Evolutionary conservation across 2,113 vertebrate species (phyloP).

Genomic region (Naja naja): DNA sequence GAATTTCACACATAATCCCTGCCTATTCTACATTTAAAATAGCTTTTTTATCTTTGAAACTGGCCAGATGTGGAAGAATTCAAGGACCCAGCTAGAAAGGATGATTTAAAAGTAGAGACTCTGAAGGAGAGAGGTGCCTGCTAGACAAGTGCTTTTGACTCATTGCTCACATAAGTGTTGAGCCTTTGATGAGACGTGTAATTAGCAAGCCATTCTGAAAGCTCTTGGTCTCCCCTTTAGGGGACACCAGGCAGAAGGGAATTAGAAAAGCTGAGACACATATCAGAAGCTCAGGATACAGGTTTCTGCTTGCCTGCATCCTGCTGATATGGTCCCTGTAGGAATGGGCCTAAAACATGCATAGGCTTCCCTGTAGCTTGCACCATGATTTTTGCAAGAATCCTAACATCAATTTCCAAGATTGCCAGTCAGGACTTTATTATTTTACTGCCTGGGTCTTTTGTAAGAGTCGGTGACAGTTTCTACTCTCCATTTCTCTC

Average conservation of each 20-base stretch:
- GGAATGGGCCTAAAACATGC: not conserved
- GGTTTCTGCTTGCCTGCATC: not conserved
- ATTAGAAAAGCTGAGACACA: conserved; percentile 58
- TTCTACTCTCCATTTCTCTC: not conserved
- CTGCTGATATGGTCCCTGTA: conserved; percentile 26
- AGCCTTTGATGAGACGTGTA: conserved; percentile 63
- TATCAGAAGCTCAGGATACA: conserved; percentile 35
- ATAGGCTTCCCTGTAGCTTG: not conserved
- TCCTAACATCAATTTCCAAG: not conserved
- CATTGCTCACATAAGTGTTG: conserved; percentile 43
- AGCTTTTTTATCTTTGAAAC: conserved; percentile 49
- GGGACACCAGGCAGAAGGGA: conserved; percentile 52
- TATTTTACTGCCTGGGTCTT: no score
- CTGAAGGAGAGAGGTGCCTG: conserved; percentile 44
- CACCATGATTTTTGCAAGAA: not conserved
- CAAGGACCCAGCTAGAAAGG: conserved; percentile 49
- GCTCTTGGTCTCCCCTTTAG: conserved; percentile 53
- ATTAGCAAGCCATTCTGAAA: conserved; percentile 62
- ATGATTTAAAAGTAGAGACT: conserved; percentile 49
- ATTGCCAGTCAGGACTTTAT: not conserved
- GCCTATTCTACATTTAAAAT: conserved; percentile 48
- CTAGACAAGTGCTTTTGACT: conserved; percentile 61
- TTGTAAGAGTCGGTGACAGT: not conserved
- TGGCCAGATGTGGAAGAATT: conserved; percentile 52
- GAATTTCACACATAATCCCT: not conserved